Evolutionary conservation across 2,113 vertebrate species (phyloP).

Genomic region (Prionailurus viverrinus): DNA sequence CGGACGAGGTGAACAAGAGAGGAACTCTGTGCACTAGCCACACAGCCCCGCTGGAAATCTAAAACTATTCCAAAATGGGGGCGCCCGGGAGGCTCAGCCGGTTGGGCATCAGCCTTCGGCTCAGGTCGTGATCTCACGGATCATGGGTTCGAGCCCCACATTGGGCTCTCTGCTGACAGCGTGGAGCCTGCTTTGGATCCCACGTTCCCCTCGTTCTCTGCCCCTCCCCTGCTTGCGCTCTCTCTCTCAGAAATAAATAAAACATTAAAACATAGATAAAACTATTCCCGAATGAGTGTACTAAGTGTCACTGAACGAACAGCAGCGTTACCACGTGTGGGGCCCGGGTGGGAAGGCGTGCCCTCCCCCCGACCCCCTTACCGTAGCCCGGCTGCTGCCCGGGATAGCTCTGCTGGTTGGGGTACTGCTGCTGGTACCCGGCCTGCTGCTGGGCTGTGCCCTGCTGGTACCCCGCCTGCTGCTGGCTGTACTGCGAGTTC

Average conservation of each 20-base stretch:
- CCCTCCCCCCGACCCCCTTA: slow-evolving; percentile 71
- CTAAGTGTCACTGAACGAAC: not conserved
- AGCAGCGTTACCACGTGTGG: fast-evolving
- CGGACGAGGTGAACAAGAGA: fast-evolving
- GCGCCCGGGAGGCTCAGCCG: too few relatives aligned
- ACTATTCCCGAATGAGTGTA: not conserved
- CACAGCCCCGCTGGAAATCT: not conserved
- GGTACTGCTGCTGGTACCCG: slow-evolving; percentile 95
- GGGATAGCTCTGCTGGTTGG: slow-evolving; percentile 94
- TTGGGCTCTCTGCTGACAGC: too few relatives aligned
- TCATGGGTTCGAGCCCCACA: too few relatives aligned
- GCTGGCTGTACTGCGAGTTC: slow-evolving; percentile 96
- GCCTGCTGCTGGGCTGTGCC: slow-evolving; percentile 93
- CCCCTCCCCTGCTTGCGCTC: too few relatives aligned
- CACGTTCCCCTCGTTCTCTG: too few relatives aligned
- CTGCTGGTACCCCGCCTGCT: slow-evolving; percentile 95
- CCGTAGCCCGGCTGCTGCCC: slow-evolving; percentile 94
- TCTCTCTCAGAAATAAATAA: too few relatives aligned
- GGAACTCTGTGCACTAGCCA: fast-evolving
- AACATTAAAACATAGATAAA: too few relatives aligned
- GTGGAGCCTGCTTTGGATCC: too few relatives aligned
- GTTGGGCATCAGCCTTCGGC: too few relatives aligned
- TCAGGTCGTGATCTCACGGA: too few relatives aligned
- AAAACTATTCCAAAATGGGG: not conserved
- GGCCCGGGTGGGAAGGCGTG: fast-evolving